Evolutionary conservation across 2,113 vertebrate genomes (phyloP).

Genomic region (Oryzias javanicus): DNA sequence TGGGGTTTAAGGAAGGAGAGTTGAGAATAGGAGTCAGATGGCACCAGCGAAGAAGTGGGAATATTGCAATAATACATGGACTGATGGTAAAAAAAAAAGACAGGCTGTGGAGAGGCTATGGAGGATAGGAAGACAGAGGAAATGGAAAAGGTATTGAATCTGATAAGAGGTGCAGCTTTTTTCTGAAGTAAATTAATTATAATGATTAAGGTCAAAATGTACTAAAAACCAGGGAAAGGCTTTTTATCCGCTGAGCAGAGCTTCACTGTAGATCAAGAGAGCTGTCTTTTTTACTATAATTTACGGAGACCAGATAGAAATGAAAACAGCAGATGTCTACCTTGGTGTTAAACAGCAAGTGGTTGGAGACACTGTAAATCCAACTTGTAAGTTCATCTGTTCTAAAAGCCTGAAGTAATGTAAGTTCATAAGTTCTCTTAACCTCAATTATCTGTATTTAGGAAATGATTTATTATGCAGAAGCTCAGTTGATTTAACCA

Average conservation of each 20-base stretch:
- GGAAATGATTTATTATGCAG: conserved; percentile 45
- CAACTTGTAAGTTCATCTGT: conserved; percentile 36
- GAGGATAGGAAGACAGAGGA: neutral
- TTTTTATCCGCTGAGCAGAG: neutral
- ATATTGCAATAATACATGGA: neutral
- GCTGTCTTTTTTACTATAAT: neutral
- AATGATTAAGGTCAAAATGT: neutral
- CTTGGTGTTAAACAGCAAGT: conserved; percentile 11
- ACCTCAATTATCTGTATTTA: conserved; percentile 52
- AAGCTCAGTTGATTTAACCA: conserved; percentile 34
- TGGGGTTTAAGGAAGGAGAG: conserved; percentile 17
- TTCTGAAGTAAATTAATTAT: conserved; percentile 14
- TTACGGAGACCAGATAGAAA: conserved; percentile 1
- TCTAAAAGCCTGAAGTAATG: conserved; percentile 64
- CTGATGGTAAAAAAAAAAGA: neutral
- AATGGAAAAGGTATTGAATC: neutral
- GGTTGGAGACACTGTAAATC: conserved; percentile 25
- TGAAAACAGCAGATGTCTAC: conserved; percentile 1
- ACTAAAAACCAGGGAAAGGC: conserved; percentile 12
- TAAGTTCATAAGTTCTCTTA: conserved; percentile 54
- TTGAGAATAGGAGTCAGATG: conserved; percentile 1
- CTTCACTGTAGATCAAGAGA: conserved; percentile 1
- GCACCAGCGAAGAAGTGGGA: conserved; percentile 1
- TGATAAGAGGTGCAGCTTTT: neutral
- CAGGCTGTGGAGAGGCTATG: neutral